These are phyloP conservation scores for Rhinichthys klamathensis DNA, from an alignment of 2,113 vertebrate species.

Conservation along the genomic window DNA sequence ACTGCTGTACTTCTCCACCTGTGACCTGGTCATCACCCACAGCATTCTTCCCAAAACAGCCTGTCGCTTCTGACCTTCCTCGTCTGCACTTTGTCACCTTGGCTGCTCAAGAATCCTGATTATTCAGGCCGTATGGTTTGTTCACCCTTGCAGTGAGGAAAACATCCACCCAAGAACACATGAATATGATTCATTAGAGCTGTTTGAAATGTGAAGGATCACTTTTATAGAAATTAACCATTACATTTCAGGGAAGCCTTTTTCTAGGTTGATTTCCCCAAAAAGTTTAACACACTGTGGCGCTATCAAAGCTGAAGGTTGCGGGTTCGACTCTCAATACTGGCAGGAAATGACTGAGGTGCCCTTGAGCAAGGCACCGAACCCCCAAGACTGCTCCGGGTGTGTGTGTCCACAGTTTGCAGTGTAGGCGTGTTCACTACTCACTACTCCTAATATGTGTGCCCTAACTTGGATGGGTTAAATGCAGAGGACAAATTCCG, in stretches of 20 bases:
- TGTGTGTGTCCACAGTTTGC: too few relatives aligned
- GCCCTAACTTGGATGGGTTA: too few relatives aligned
- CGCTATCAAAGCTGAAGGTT: neutral
- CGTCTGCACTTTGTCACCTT: neutral
- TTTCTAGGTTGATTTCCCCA: neutral
- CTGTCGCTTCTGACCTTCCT: slow-evolving; percentile 16
- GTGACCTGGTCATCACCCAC: slow-evolving; percentile 28
- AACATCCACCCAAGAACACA: neutral
- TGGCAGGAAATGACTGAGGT: too few relatives aligned
- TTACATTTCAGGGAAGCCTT: neutral
- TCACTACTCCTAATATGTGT: too few relatives aligned
- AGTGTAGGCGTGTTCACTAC: too few relatives aligned
- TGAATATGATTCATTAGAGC: neutral
- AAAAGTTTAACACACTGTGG: neutral
- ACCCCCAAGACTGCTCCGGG: too few relatives aligned
- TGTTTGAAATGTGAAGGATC: neutral
- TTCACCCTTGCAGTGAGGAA: neutral
- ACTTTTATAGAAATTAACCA: neutral
- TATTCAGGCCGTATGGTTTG: neutral
- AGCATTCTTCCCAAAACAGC: slow-evolving; percentile 29
- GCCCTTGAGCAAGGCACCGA: too few relatives aligned
- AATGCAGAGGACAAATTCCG: too few relatives aligned
- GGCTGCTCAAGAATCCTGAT: neutral
- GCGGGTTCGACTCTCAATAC: too few relatives aligned
- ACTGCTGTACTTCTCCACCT: neutral